Percentiles rank a stretch among this genome's conserved stretches.
Conservation (phyloP, 2,113 vertebrate genomes). For the Cnemophilus loriae region DNA sequence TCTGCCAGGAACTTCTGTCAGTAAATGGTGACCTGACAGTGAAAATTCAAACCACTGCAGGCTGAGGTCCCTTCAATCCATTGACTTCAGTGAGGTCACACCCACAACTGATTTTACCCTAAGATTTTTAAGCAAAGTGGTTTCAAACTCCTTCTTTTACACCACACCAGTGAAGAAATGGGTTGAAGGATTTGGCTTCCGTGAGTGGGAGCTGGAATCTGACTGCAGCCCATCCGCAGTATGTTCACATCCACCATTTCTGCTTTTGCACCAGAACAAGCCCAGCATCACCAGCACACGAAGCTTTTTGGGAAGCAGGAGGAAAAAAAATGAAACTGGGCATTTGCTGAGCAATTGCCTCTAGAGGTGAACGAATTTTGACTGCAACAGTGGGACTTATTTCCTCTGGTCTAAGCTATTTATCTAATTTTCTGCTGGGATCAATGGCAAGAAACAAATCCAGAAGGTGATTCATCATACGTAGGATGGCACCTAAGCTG, state of each 20-base stretch:
- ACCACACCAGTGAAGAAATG: background rate
- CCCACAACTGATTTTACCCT: background rate
- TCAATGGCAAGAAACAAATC: background rate
- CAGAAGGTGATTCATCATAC: background rate
- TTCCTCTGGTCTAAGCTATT: background rate
- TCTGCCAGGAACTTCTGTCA: background rate
- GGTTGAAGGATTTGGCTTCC: background rate
- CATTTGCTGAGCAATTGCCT: conserved; percentile 1
- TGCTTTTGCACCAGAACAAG: background rate
- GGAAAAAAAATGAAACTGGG: background rate
- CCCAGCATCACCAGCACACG: background rate
- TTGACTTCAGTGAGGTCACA: background rate
- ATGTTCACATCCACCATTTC: background rate
- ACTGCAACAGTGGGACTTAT: background rate
- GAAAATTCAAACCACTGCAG: background rate
- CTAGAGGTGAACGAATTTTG: background rate
- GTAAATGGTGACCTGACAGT: background rate
- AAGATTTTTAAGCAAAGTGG: background rate
- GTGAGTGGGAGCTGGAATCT: background rate
- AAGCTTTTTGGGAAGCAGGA: background rate
- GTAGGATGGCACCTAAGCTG: background rate
- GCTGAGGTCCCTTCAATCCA: background rate
- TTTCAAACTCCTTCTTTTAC: background rate
- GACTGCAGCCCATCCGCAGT: background rate
- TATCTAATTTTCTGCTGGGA: background rate